Percentiles rank a stretch among this genome's conserved stretches.
Evolutionary conservation across 2,888 invertebrate species (phyloP).

Genomic region (Eurois occulta): DNA sequence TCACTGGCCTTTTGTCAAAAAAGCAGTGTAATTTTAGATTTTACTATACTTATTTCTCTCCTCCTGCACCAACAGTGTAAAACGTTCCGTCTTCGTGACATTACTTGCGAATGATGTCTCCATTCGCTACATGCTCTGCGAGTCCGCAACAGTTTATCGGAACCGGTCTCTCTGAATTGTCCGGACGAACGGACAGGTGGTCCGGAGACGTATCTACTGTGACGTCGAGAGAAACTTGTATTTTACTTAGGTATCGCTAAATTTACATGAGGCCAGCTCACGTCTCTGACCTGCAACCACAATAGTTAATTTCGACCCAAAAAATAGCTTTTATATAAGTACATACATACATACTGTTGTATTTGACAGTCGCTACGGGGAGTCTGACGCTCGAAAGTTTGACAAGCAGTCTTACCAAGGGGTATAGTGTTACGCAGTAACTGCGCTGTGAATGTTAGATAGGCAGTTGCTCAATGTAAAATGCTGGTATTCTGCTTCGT

Average conservation of each 20-base stretch:
- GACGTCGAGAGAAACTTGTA: conserved; percentile 52
- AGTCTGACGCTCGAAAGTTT: neutral
- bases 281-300: neutral
- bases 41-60: neutral
- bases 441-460: neutral
- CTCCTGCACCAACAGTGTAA: neutral
- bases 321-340: neutral
- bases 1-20: neutral
- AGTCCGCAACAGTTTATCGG: conserved; percentile 4
- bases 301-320: neutral
- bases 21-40: neutral
- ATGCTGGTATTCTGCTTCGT: neutral
- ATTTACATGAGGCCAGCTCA: conserved; percentile 25
- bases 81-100: neutral
- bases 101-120: neutral
- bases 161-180: conserved; percentile 57
- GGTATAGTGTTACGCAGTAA: neutral
- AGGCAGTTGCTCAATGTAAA: neutral
- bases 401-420: neutral
- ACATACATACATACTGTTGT: neutral
- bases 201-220: conserved; percentile 46
- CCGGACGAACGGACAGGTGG: conserved; percentile 58
- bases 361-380: neutral
- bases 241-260: conserved; percentile 18
- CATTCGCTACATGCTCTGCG: conserved; percentile 39